Conservation (phyloP, 2,797 vertebrate species). For the Ambastaia sidthimunki region DNA sequence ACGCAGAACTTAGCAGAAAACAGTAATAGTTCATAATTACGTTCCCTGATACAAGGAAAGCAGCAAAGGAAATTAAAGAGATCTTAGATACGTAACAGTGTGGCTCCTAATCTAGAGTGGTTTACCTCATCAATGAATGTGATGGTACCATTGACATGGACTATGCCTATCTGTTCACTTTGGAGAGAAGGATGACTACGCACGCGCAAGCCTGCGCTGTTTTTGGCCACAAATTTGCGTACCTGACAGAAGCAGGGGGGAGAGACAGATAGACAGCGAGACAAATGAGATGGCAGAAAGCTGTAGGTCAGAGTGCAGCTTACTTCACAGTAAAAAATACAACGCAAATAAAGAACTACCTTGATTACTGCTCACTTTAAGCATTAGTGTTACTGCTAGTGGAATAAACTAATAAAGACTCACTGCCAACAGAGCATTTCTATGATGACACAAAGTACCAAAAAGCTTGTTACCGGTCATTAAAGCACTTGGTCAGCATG, state of each 20-base stretch:
- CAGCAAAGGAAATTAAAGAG: slow-evolving; percentile 50
- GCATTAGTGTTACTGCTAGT: no score
- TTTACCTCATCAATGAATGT: slow-evolving; percentile 99
- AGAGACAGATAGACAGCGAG: slow-evolving; percentile 73
- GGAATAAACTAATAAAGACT: no score
- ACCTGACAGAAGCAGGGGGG: slow-evolving; percentile 92
- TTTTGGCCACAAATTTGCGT: slow-evolving; percentile 99
- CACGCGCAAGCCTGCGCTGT: slow-evolving; percentile 99
- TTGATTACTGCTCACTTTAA: no score
- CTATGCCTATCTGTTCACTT: slow-evolving; percentile 99
- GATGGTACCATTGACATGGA: slow-evolving; percentile 99
- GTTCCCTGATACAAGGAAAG: slow-evolving; percentile 57
- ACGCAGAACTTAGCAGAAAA: slow-evolving; percentile 53
- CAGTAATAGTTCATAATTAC: slow-evolving; percentile 55
- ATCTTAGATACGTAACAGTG: slow-evolving; percentile 55
- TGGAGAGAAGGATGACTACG: slow-evolving; percentile 99
- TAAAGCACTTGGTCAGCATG: no score
- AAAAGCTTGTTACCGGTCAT: no score
- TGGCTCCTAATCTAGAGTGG: slow-evolving; percentile 64
- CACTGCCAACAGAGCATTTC: no score
- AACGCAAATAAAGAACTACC: no score
- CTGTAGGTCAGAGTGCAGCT: no score
- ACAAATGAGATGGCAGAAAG: slow-evolving; percentile 61
- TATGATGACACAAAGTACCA: no score
- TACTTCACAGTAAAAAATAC: no score